phyloP scores from a whole-genome alignment of 2,888 invertebrate genomes.

The Sacculina carcini region DNA sequence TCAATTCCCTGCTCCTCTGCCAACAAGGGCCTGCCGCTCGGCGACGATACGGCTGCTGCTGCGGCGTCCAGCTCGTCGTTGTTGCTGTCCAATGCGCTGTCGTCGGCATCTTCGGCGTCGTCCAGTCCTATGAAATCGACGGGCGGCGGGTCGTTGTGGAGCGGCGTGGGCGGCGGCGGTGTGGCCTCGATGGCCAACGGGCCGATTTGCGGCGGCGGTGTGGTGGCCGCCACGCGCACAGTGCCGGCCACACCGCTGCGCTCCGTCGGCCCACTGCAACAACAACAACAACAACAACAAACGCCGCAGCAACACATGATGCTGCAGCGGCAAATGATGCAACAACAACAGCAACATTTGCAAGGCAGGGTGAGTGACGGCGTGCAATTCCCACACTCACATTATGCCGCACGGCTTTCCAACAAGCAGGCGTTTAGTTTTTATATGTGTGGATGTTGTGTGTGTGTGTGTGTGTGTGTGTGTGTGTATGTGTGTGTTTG shows the following conservation, averaged over 20 bases:
- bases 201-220: slow-evolving; percentile 12
- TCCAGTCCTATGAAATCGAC: no score
- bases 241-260: slow-evolving; percentile 31
- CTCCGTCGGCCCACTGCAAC: no score
- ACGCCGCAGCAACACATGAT: slow-evolving; percentile 7
- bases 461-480: no score
- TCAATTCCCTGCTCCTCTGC: no score
- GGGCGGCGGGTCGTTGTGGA: neutral
- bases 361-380: slow-evolving; percentile 2
- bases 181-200: slow-evolving; percentile 12
- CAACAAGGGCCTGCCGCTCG: no score
- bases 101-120: no score
- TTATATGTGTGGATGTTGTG: no score
- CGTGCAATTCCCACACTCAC: neutral
- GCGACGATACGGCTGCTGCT: neutral
- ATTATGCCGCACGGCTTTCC: neutral
- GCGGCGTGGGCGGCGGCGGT: neutral
- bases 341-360: slow-evolving; percentile 10
- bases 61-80: neutral
- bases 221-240: slow-evolving; percentile 4
- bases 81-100: neutral
- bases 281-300: slow-evolving; percentile 13
- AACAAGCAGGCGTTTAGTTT: neutral
- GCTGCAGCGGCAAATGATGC: slow-evolving; percentile 8
- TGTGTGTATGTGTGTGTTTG: no score